Evolutionary conservation across 2,797 vertebrate genomes (phyloP), one percentile per base, ranked within the genome.

Genomic region (Presbytis comata): DNA sequence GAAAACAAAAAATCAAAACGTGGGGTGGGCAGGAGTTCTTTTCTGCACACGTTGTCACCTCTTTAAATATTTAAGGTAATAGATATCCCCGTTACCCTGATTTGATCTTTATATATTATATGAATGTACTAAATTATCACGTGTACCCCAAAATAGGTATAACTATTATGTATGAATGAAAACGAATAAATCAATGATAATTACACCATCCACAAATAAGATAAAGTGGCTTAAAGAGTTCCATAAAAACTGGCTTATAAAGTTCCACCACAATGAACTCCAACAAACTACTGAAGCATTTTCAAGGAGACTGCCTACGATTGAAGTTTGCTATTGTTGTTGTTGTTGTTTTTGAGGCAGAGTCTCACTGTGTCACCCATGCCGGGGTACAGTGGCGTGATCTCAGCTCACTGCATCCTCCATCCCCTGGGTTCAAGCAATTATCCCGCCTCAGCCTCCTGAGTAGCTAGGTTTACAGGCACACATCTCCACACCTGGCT

Each of bases 181-280:
- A 72, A 72, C 9, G 3, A 72, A 72, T 22, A 70, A 70, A 70
- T 70, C 82, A 93, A 82, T 75, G 24, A 88, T 55, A 90, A 92
- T 74, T 87, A 50, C 48, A 57, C 41, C n/a, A 90, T 57, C 64
- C 64, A 76, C 46, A n/a, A 76, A 76, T 94, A 96, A 95, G 55
- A 86, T 70, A 86, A 93, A 93, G 28, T 87, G 33, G 64, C 46
- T 93, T 86, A 86, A 61, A 90, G 41, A 55, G 39, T 67, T 76
- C 67, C 44, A 80, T 26, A 36, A 86, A 86, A 80, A 93, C 75
- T 90, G 44, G 16, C 64, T 92, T 95, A 85, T 19, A 79, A 21
- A 89, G 44, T 75, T 76, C 67, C 53, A 80, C 39, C 50, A 90
- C 90, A 80, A 90, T 93, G 75, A 90, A 82, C 75, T 93, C 41